These are phyloP conservation scores for Ditylenchus dipsaci DNA, from an alignment of 1,140 invertebrate species.

Conservation along the genomic window DNA sequence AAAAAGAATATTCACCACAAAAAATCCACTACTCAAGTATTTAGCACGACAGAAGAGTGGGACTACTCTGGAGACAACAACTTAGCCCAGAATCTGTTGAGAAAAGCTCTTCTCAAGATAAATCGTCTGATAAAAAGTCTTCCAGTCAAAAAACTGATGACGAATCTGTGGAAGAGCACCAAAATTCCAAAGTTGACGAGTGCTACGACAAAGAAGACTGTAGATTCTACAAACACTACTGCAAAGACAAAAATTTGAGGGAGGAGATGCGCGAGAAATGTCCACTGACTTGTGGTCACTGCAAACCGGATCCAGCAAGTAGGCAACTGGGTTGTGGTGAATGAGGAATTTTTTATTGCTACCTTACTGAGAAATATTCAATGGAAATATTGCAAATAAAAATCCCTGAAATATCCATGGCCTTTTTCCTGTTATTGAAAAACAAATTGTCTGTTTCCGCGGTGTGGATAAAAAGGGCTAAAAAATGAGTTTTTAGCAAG, in stretches of 20 bases:
- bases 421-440: neutral
- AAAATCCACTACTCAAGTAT: too few species aligned
- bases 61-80: too few species aligned
- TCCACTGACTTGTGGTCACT: neutral
- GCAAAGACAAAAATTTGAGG: neutral
- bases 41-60: too few species aligned
- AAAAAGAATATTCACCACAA: too few species aligned
- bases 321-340: neutral
- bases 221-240: neutral
- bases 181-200: neutral
- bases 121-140: too few species aligned
- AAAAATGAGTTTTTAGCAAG: neutral
- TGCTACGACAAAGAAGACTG: constrained; percentile 2
- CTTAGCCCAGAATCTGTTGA: too few species aligned
- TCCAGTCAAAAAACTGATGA: too few species aligned
- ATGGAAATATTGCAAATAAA: neutral
- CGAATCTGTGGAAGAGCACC: too few species aligned
- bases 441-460: neutral
- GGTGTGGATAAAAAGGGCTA: neutral
- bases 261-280: neutral
- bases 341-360: too few species aligned
- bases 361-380: too few species aligned
- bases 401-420: neutral
- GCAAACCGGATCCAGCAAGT: neutral
- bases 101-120: too few species aligned